Base-by-base conservation (phyloP, 2,797 vertebrate genomes). In the Serranus cabrilla region DNA sequence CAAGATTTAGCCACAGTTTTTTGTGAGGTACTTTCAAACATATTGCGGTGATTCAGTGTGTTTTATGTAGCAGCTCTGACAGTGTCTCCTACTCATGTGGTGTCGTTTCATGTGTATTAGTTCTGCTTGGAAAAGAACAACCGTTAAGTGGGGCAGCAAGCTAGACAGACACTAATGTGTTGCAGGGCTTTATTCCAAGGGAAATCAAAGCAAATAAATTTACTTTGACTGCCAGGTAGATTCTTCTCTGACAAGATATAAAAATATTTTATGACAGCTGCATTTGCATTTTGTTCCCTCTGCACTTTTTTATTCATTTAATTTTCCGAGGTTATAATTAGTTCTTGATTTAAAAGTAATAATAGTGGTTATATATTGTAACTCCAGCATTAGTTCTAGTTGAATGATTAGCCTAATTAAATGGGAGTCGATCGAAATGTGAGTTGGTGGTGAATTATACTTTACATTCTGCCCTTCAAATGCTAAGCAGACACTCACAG, bases 141-240 rank as follows among this genome's bases (percentile, higher is more conserved):
- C 23, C 17, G 17, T 47, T 71, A 78, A 87, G 70, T 81, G 66
- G 80, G 74, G 43, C 78, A 78, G 65, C 40, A 9, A 63, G 73
- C 18, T 7, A 61, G 23, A 52, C 49, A 57, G 14, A 46, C 56
- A 31, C 43, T 23, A 52, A 66, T 61, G 62, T 42, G 43, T 27
- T 47, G 11, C 60, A 45, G 46, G 58, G 51, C 45, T 80, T 78
- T 63, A 61, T 76, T 74, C 70, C 58, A 56, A 55, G 7, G 17
- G 14, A 68, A 34, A 70, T 73, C 34, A 71, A 81, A 87, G 81
- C 47, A 74, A 74, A 79, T 46, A 49, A 1, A 67, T 71, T 21
- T 60, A 27, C 70, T 83, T 40, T 72, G 56, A 54, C 63, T 70
- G 34, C 21, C 72, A 75, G 59, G 66, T 65, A 47, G 37, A 23